phyloP scores from a whole-genome alignment of 2,113 vertebrate species.

The Heloderma charlesbogerti region DNA sequence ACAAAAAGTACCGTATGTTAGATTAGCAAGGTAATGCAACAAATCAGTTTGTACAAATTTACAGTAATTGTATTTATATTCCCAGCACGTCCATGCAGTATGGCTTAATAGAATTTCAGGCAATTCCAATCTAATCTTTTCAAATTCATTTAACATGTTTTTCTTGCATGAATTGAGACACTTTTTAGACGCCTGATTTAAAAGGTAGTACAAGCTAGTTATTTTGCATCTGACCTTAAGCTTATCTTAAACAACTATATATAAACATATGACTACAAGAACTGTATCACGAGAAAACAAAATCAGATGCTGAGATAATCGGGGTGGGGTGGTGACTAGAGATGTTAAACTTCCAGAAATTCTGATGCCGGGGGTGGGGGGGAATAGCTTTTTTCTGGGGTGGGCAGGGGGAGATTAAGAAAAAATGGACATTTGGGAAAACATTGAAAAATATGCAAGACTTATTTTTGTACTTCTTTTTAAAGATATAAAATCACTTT shows the following conservation, averaged over 20 bases:
- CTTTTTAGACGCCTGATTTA: constrained; percentile 67
- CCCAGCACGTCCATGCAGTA: constrained; percentile 86
- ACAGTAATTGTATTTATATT: constrained; percentile 83
- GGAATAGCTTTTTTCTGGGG: no score
- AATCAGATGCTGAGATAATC: constrained; percentile 30
- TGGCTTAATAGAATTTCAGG: constrained; percentile 82
- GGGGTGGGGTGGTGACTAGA: not conserved
- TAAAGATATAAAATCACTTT: no score
- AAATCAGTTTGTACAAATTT: constrained; percentile 88
- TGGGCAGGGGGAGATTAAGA: no score
- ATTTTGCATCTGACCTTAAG: constrained; percentile 53
- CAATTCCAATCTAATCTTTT: constrained; percentile 87
- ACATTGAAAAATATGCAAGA: no score
- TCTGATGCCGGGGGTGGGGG: no score
- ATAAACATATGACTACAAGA: constrained; percentile 38
- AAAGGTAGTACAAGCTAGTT: constrained; percentile 61
- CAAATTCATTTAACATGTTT: constrained; percentile 69
- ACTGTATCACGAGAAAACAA: not conserved
- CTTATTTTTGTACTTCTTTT: no score
- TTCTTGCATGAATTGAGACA: constrained; percentile 62
- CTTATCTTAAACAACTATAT: constrained; percentile 52
- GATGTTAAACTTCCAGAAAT: no score
- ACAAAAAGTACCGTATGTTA: constrained; percentile 95
- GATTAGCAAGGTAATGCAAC: constrained; percentile 89
- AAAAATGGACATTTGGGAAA: no score